phyloP scores from a whole-genome alignment of 2,888 invertebrate species.

The Siphonodentalium dalli region DNA sequence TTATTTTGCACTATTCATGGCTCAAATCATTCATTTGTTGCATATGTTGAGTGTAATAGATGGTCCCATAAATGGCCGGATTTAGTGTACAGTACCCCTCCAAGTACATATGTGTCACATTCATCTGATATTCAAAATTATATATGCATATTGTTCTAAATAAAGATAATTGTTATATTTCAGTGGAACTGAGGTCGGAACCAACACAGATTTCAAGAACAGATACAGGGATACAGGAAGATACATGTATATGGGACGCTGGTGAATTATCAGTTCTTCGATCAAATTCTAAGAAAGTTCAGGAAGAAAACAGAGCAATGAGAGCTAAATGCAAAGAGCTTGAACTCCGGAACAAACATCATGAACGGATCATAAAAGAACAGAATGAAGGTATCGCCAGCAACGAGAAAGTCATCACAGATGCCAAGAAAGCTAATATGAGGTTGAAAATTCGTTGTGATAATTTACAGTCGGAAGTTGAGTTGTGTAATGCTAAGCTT shows the following conservation, averaged over 20 bases:
- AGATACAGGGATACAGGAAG: too few species aligned
- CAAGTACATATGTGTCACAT: too few species aligned
- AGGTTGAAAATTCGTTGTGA: constrained; percentile 51
- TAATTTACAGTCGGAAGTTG: constrained; percentile 42
- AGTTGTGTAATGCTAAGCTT: constrained; percentile 38
- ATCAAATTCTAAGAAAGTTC: constrained; percentile 48
- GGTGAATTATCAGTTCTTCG: constrained; percentile 50
- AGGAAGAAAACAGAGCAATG: constrained; percentile 44
- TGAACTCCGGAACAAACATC: constrained; percentile 32
- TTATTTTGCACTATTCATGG: too few species aligned
- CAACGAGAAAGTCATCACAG: constrained; percentile 31
- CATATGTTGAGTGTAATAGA: too few species aligned
- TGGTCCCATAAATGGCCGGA: too few species aligned
- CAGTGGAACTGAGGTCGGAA: too few species aligned
- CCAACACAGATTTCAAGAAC: too few species aligned
- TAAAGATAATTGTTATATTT: too few species aligned
- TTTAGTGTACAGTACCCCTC: too few species aligned
- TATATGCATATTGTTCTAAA: too few species aligned
- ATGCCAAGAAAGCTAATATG: constrained; percentile 48
- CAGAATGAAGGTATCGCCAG: constrained; percentile 33
- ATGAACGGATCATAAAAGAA: constrained; percentile 33
- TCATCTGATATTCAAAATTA: too few species aligned
- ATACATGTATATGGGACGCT: constrained; percentile 52
- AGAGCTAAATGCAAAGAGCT: constrained; percentile 41
- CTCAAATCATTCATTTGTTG: too few species aligned